Percentiles rank a stretch among this genome's conserved stretches.
phyloP scores from a whole-genome alignment of 2,113 vertebrate genomes.

The Alligator mississippiensis region DNA sequence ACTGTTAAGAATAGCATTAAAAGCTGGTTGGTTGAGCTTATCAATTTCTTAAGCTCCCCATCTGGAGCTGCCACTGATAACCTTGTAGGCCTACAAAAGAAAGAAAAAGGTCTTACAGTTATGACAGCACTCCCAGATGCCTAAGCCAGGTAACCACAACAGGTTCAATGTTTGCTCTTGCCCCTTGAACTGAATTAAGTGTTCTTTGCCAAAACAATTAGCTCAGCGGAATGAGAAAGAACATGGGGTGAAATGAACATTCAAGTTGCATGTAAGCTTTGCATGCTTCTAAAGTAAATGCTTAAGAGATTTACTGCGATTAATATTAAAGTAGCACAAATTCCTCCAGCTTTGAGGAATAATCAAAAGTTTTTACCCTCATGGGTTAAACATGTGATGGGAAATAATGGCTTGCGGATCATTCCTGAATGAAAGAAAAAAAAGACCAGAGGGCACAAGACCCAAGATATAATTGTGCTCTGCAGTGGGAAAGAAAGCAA shows the following conservation, averaged over 20 bases:
- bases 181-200: background rate
- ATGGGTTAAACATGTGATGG: background rate
- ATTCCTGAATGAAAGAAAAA: background rate
- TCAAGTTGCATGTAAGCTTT: slow-evolving; percentile 16
- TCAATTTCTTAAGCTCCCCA: background rate
- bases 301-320: slow-evolving; percentile 4
- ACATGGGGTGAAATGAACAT: background rate
- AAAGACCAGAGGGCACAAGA: background rate
- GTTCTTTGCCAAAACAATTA: background rate
- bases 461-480: background rate
- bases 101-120: background rate
- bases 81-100: background rate
- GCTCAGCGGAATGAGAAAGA: background rate
- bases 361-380: slow-evolving; percentile 49
- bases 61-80: background rate
- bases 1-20: background rate
- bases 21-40: background rate
- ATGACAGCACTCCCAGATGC: fast-evolving
- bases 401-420: background rate
- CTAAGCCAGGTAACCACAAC: background rate
- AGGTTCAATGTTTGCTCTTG: background rate
- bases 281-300: slow-evolving; percentile 23
- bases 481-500: background rate
- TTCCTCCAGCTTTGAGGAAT: slow-evolving; percentile 48
- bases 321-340: slow-evolving; percentile 51